phyloP scores from a whole-genome alignment of 2,888 invertebrate species.

The Ichneumon xanthorius region DNA sequence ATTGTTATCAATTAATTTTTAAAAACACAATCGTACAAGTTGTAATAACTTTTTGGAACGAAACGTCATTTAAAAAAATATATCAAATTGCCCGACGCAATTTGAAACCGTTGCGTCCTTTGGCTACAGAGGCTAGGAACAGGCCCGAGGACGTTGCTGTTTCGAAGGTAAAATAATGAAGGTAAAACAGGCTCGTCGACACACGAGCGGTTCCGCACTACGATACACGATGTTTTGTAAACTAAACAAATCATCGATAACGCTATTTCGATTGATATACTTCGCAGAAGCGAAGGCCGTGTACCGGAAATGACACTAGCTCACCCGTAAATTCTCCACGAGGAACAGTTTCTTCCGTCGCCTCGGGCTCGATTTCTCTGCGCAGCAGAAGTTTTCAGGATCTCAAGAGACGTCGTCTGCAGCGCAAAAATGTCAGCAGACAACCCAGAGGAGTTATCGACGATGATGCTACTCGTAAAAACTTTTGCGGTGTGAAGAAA shows the following conservation, averaged over 20 bases:
- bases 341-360: constrained; percentile 48
- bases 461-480: constrained; percentile 58
- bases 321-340: constrained; percentile 71
- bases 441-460: constrained; percentile 18
- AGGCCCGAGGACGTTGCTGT: constrained; percentile 70
- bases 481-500: constrained; percentile 16
- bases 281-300: constrained; percentile 77
- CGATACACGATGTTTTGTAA: constrained; percentile 7
- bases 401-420: constrained; percentile 71
- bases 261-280: background rate
- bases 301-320: constrained; percentile 69
- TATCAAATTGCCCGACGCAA: constrained; percentile 72
- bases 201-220: constrained; percentile 19
- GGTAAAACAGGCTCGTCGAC: constrained; percentile 75
- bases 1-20: background rate
- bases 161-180: constrained; percentile 82
- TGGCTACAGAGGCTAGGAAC: constrained; percentile 34
- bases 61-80: constrained; percentile 56
- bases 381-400: constrained; percentile 74
- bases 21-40: constrained; percentile 49
- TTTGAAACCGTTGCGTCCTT: constrained; percentile 70
- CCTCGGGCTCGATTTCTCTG: constrained; percentile 63
- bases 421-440: constrained; percentile 58
- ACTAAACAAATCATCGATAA: constrained; percentile 6
- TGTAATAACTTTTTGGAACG: constrained; percentile 44